Evolutionary conservation across 2,113 vertebrate species (phyloP).

Genomic region (Emydocephalus ijimae): DNA sequence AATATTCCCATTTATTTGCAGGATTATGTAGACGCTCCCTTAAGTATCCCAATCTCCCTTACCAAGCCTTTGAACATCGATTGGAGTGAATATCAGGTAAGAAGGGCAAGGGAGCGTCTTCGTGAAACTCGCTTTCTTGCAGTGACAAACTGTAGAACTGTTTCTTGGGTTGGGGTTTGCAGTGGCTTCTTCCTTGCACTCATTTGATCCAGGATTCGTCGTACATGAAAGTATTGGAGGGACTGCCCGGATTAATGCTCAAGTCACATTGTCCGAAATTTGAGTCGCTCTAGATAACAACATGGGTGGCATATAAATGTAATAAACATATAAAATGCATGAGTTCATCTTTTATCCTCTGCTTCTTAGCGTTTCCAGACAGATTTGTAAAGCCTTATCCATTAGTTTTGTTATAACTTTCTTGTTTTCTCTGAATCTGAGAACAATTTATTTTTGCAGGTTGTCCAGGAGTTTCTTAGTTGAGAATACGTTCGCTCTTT

Average conservation of each 20-base stretch:
- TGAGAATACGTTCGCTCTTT: neutral
- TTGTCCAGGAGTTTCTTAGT: neutral
- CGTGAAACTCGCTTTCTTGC: neutral
- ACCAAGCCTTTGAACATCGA: constrained; percentile 89
- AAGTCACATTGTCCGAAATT: rapidly evolving
- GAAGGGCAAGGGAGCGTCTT: constrained; percentile 1
- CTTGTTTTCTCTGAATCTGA: neutral
- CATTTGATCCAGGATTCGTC: neutral
- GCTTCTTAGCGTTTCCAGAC: neutral
- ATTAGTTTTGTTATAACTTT: neutral
- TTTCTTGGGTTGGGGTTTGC: too few species aligned
- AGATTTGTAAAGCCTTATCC: neutral
- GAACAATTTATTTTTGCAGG: neutral
- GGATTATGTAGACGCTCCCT: constrained; percentile 95
- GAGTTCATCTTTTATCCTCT: neutral
- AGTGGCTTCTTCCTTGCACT: neutral
- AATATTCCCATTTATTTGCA: constrained; percentile 56
- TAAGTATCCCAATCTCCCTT: constrained; percentile 88
- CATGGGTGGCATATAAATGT: neutral
- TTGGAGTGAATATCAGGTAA: constrained; percentile 96
- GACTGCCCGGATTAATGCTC: neutral
- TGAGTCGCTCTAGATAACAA: neutral
- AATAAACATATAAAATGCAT: neutral
- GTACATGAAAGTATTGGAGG: neutral
- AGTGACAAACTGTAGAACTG: too few species aligned